Conservation (phyloP, 37 sponge, comb jelly and placozoan genomes). For the Diacarnus erythraeanus region DNA sequence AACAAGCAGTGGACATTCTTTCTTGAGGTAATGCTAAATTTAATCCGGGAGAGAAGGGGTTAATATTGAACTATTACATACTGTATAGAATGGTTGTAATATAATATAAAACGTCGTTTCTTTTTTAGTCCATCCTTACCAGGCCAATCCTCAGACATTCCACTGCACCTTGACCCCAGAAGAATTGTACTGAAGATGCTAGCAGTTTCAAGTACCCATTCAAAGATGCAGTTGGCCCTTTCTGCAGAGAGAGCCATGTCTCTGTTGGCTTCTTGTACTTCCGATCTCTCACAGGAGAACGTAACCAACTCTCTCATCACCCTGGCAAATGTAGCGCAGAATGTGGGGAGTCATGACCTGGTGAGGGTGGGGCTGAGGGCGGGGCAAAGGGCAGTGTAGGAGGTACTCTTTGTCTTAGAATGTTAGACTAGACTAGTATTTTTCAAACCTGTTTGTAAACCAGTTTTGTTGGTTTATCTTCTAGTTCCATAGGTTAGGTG, state of each 20-base stretch:
- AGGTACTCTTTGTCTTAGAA: too few species aligned
- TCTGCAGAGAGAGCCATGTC: constrained; percentile 22
- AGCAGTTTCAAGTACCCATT: constrained; percentile 56
- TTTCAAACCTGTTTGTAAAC: too few species aligned
- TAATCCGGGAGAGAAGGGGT: neutral
- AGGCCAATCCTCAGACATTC: neutral
- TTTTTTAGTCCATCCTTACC: neutral
- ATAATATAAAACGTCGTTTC: too few species aligned
- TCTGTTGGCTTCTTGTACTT: constrained; percentile 28
- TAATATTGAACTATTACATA: neutral
- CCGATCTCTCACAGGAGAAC: constrained; percentile 56
- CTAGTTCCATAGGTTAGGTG: constrained; percentile 31
- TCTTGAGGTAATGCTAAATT: constrained; percentile 11
- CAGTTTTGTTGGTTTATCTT: neutral
- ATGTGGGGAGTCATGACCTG: constrained; percentile 48
- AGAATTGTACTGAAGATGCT: constrained; percentile 77
- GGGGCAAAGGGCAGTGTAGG: too few species aligned
- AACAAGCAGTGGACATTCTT: constrained; percentile 16
- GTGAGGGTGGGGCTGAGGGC: too few species aligned
- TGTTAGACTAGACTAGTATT: too few species aligned
- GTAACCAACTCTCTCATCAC: constrained; percentile 60
- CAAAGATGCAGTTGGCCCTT: constrained; percentile 58
- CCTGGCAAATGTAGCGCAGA: constrained; percentile 75
- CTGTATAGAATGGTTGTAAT: too few species aligned
- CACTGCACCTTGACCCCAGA: constrained; percentile 43